These are phyloP conservation scores for Julus scandinavius DNA, from an alignment of 2,888 invertebrate genomes.

Conservation along the genomic window DNA sequence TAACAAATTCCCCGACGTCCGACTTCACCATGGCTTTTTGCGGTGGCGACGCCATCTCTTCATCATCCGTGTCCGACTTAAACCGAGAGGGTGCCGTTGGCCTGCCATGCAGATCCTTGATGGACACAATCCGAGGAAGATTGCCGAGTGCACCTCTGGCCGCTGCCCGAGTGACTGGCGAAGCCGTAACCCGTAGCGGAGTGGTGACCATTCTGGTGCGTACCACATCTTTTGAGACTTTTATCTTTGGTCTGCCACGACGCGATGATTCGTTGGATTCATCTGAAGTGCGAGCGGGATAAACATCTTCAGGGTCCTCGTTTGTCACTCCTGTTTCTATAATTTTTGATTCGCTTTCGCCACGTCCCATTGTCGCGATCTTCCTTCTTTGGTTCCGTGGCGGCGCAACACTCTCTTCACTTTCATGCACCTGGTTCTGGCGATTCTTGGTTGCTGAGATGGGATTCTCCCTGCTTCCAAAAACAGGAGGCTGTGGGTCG, in stretches of 20 bases:
- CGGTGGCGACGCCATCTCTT: neutral
- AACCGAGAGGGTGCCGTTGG: neutral
- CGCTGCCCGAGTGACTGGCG: neutral
- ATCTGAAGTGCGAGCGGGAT: neutral
- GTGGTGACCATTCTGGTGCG: slow-evolving; percentile 34
- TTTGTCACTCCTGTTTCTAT: neutral
- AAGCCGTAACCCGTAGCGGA: neutral
- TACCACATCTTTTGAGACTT: neutral
- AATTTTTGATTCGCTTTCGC: slow-evolving; percentile 23
- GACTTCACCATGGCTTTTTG: slow-evolving; percentile 3
- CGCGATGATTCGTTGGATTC: neutral
- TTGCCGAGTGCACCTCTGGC: neutral
- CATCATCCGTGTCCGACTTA: neutral
- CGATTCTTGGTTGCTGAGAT: neutral
- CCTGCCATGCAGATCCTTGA: slow-evolving; percentile 43
- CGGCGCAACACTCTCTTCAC: neutral
- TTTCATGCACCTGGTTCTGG: neutral
- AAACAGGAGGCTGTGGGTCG: neutral
- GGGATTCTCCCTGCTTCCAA: neutral
- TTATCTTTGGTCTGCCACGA: neutral
- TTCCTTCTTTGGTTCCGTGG: neutral
- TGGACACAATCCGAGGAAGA: slow-evolving; percentile 53
- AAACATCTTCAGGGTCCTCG: neutral
- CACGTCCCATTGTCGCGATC: neutral
- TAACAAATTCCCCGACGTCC: neutral